phyloP scores from a whole-genome alignment of 2,113 vertebrate genomes.

The Gasterosteus aculeatus region DNA sequence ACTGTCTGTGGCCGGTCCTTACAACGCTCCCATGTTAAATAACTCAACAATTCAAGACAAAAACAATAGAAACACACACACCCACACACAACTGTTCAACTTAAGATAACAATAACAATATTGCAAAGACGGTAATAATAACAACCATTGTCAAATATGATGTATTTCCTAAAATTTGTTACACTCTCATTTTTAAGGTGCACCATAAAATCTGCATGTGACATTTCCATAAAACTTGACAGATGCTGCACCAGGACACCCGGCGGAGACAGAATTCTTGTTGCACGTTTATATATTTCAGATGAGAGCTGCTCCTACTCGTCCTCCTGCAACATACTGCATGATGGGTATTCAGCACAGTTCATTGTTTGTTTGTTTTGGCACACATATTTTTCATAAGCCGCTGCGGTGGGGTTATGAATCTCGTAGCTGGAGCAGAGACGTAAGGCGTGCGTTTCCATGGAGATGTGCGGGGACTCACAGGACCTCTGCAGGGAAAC shows the following conservation, averaged over 20 bases:
- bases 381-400: constrained; percentile 67
- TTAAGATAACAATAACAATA: constrained; percentile 79
- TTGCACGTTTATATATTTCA: constrained; percentile 37
- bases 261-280: constrained; percentile 70
- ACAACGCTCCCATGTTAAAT: constrained; percentile 87
- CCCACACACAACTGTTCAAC: constrained; percentile 70
- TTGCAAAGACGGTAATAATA: constrained; percentile 72
- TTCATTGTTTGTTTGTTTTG: constrained; percentile 62
- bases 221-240: constrained; percentile 71
- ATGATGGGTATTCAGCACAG: constrained; percentile 46
- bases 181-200: constrained; percentile 90
- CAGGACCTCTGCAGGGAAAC: constrained; percentile 76
- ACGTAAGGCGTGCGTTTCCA: constrained; percentile 56
- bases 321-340: constrained; percentile 28
- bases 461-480: constrained; percentile 60
- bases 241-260: constrained; percentile 70
- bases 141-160: constrained; percentile 75
- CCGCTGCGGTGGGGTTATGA: constrained; percentile 52
- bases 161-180: constrained; percentile 76
- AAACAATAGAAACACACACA: constrained; percentile 69
- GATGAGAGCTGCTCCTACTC: constrained; percentile 43
- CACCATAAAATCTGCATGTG: constrained; percentile 81
- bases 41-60: constrained; percentile 86
- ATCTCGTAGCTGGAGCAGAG: constrained; percentile 60
- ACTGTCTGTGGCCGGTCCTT: constrained; percentile 82